phyloP scores from a whole-genome alignment of 2,113 vertebrate genomes.

The Trachemys scripta region DNA sequence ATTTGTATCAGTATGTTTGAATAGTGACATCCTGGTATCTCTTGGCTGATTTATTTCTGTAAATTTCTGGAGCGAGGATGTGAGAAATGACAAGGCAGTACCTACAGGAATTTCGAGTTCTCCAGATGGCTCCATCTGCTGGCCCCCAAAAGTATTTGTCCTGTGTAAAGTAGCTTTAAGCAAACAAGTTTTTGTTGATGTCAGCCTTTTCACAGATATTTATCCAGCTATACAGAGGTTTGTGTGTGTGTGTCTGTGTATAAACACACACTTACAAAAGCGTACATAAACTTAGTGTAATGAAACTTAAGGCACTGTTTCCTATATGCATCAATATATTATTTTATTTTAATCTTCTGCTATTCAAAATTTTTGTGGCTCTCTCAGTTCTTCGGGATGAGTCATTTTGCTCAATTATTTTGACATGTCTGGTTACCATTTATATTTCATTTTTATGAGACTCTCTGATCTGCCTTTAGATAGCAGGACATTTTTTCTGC shows the following conservation, averaged over 20 bases:
- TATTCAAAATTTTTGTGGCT: not conserved
- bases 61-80: not conserved
- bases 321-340: not conserved
- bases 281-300: not conserved
- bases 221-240: no score
- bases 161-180: not conserved
- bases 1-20: not conserved
- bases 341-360: not conserved
- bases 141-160: not conserved
- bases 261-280: not conserved
- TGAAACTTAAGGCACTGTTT: not conserved
- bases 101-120: not conserved
- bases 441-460: not conserved
- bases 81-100: not conserved
- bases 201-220: not conserved
- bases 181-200: not conserved
- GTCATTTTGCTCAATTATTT: not conserved
- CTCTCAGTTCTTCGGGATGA: not conserved
- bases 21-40: not conserved
- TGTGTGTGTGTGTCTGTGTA: not conserved
- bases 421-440: accelerated
- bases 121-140: not conserved
- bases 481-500: not conserved
- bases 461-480: constrained; percentile 11
- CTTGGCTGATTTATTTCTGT: not conserved